These are phyloP conservation scores for Cossypha dichroa DNA, from an alignment of 2,797 vertebrate species.

Conservation along the genomic window DNA sequence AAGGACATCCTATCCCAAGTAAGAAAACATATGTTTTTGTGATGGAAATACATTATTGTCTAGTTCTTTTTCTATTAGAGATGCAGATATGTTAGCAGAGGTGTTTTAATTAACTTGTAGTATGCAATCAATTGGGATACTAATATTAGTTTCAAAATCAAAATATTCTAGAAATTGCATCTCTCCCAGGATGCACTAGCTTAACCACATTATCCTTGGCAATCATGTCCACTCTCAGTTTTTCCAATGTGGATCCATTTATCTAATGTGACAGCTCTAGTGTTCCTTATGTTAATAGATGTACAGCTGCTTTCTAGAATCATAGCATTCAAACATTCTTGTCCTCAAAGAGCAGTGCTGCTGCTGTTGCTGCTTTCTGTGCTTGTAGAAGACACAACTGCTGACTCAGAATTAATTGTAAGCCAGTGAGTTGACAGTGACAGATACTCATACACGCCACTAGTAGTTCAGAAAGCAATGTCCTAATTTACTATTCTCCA, in stretches of 20 bases:
- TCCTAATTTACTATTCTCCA: background rate
- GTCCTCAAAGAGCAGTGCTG: background rate
- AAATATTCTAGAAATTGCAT: background rate
- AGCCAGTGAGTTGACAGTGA: conserved; percentile 9
- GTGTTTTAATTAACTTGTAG: background rate
- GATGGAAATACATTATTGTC: background rate
- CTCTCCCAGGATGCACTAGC: background rate
- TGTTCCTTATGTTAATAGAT: conserved; percentile 14
- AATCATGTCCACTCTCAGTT: background rate
- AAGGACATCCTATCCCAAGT: background rate
- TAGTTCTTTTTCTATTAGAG: background rate
- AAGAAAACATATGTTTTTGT: background rate
- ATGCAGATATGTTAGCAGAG: background rate
- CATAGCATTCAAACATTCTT: background rate
- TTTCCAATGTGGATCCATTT: background rate
- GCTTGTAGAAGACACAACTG: background rate
- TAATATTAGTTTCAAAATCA: background rate
- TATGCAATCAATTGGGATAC: background rate
- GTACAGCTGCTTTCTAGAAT: conserved; percentile 1
- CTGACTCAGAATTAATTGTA: conserved; percentile 55
- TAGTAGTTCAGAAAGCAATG: background rate
- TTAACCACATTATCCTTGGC: background rate
- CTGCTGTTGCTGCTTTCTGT: background rate
- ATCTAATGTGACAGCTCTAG: conserved; percentile 24
- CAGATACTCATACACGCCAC: background rate